Percentiles rank a stretch among this genome's conserved stretches.
Evolutionary conservation across 2,888 invertebrate genomes (phyloP).

Genomic region (Epinotia ramella): DNA sequence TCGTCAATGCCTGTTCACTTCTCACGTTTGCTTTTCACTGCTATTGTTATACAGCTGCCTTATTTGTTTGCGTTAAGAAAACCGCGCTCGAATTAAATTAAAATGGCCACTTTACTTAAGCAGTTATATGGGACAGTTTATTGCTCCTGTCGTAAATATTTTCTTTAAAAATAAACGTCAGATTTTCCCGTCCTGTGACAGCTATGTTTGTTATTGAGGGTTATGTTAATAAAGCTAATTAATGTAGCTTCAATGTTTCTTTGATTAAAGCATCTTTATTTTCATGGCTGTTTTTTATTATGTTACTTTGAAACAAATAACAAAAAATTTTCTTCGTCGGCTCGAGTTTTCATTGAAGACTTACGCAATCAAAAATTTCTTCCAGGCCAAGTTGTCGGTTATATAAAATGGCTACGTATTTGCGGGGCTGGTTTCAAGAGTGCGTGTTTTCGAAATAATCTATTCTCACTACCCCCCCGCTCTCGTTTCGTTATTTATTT

Average conservation of each 20-base stretch:
- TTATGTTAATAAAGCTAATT: conserved; percentile 3
- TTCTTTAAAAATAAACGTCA: conserved; percentile 26
- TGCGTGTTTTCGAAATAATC: conserved; percentile 27
- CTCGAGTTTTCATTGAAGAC: neutral
- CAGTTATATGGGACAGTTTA: conserved; percentile 29
- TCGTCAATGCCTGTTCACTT: conserved; percentile 55
- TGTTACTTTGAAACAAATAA: neutral
- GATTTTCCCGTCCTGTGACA: neutral
- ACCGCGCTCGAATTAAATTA: conserved; percentile 34
- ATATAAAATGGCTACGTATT: conserved; percentile 18
- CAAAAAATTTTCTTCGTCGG: neutral
- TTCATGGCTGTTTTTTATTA: neutral
- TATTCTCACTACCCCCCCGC: conserved; percentile 18
- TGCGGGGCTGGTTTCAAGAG: neutral
- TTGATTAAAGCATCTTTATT: neutral
- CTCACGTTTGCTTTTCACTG: conserved; percentile 64
- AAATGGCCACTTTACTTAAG: conserved; percentile 18
- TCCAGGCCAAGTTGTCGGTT: conserved; percentile 17
- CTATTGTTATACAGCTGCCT: conserved; percentile 52
- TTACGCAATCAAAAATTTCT: conserved; percentile 20
- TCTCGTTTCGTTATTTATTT: conserved; percentile 40
- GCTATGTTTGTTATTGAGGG: neutral
- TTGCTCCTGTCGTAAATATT: conserved; percentile 11
- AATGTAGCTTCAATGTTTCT: neutral
- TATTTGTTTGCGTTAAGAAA: conserved; percentile 50